These are phyloP conservation scores for Umimayanthus kanabou DNA, from an alignment of 92 coral and sea anemone genomes.

Conservation along the genomic window DNA sequence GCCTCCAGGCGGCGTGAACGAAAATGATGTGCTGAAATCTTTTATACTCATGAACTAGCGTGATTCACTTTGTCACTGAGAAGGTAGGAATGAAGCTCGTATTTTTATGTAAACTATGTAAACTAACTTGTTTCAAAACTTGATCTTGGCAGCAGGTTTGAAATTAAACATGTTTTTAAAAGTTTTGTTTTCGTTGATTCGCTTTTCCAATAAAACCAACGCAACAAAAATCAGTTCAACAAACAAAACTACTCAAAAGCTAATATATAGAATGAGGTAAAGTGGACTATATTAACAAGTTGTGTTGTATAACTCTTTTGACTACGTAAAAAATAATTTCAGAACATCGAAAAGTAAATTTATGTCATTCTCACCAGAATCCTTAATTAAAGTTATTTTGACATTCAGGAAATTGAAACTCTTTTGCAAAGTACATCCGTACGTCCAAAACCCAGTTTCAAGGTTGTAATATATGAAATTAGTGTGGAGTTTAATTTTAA, in stretches of 20 bases:
- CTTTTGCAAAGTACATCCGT: not conserved
- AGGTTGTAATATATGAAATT: not conserved
- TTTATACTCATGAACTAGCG: no score
- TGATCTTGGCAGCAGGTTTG: not conserved
- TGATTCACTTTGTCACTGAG: no score
- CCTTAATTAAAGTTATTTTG: no score
- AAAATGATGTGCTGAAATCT: no score
- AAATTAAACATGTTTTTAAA: no score
- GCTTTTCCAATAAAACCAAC: not conserved
- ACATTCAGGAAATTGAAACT: not conserved
- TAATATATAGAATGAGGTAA: not conserved
- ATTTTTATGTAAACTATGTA: no score
- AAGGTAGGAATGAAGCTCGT: not conserved
- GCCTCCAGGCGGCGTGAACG: no score
- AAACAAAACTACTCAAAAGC: not conserved
- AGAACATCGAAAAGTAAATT: not conserved
- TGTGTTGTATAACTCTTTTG: not conserved
- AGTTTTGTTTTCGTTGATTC: not conserved
- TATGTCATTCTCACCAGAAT: not conserved
- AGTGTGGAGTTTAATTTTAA: conserved; percentile 4
- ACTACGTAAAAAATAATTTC: no score
- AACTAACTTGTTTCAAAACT: not conserved
- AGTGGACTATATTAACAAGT: not conserved
- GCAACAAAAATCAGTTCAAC: not conserved
- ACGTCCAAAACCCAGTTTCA: not conserved